Evolutionary conservation across 2,113 vertebrate species (phyloP).

Genomic region (Nyctereutes procyonoides): DNA sequence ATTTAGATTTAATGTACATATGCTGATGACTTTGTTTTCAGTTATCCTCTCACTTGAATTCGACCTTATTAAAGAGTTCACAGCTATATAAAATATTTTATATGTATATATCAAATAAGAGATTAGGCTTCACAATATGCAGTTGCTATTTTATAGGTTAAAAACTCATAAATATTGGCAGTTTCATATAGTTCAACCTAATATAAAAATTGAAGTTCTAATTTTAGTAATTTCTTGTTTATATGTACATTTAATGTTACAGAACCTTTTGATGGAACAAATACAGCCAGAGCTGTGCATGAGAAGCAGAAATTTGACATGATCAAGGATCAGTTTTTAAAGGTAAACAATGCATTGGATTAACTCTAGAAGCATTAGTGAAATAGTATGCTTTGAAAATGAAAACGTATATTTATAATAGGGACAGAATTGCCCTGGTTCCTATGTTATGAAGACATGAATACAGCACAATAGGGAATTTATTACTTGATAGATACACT

Average conservation of each 20-base stretch:
- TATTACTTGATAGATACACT: neutral
- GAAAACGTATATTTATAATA: neutral
- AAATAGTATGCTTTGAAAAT: slow-evolving; percentile 19
- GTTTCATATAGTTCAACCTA: slow-evolving; percentile 40
- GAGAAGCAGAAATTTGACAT: slow-evolving; percentile 94
- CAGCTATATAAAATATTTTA: neutral
- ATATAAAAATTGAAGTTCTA: neutral
- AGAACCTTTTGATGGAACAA: slow-evolving; percentile 98
- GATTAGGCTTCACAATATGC: neutral
- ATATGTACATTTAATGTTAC: slow-evolving; percentile 74
- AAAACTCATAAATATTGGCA: neutral
- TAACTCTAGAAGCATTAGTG: slow-evolving; percentile 23
- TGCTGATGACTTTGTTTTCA: slow-evolving; percentile 28
- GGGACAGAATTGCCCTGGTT: neutral
- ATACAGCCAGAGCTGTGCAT: slow-evolving; percentile 97
- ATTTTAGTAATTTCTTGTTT: slow-evolving; percentile 57
- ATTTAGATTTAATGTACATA: neutral
- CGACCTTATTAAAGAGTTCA: neutral
- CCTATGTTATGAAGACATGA: neutral
- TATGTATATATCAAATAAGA: neutral
- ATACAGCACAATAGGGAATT: neutral
- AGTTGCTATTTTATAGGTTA: slow-evolving; percentile 34
- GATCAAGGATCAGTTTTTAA: slow-evolving; percentile 91
- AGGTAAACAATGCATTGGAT: slow-evolving; percentile 87
- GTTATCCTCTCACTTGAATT: slow-evolving; percentile 25